phyloP scores from a whole-genome alignment of 2,797 vertebrate species.

The Mastacembelus armatus region DNA sequence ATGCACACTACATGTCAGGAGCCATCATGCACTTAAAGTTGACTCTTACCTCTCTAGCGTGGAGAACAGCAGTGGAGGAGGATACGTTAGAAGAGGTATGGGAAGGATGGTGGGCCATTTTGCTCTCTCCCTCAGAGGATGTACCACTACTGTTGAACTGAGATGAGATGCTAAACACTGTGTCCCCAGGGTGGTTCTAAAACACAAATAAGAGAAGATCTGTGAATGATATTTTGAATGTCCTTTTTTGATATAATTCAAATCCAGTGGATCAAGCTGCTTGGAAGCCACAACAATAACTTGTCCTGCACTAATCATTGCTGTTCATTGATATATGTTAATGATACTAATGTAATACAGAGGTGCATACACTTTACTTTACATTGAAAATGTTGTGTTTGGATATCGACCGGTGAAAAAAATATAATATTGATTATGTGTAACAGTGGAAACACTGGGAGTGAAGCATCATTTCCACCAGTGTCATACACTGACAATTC shows the following conservation, averaged over 20 bases:
- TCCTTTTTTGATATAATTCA: not conserved
- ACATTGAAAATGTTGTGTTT: too few relatives aligned
- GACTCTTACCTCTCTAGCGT: slow-evolving; percentile 69
- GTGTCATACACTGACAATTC: slow-evolving; percentile 34
- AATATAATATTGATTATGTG: not conserved
- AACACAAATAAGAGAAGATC: not conserved
- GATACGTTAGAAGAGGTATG: slow-evolving; percentile 9
- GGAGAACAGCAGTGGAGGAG: slow-evolving; percentile 43
- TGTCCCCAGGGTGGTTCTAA: slow-evolving; percentile 75
- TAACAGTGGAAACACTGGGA: not conserved
- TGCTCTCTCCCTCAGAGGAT: slow-evolving; percentile 31
- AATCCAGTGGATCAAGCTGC: not conserved
- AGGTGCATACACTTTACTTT: too few relatives aligned
- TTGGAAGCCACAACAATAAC: not conserved
- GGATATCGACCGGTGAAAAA: not conserved
- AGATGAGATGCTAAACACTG: slow-evolving; percentile 79
- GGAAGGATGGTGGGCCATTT: slow-evolving; percentile 13
- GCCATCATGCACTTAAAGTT: not conserved
- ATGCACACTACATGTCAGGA: not conserved
- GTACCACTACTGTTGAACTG: slow-evolving; percentile 47
- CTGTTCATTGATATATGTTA: too few relatives aligned
- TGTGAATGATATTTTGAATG: accelerated
- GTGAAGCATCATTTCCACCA: slow-evolving; percentile 3
- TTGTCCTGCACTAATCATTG: too few relatives aligned
- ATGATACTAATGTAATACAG: too few relatives aligned